phyloP scores from a whole-genome alignment of 37 sponge, comb jelly and placozoan genomes.

The Trichoplax adhaerens region DNA sequence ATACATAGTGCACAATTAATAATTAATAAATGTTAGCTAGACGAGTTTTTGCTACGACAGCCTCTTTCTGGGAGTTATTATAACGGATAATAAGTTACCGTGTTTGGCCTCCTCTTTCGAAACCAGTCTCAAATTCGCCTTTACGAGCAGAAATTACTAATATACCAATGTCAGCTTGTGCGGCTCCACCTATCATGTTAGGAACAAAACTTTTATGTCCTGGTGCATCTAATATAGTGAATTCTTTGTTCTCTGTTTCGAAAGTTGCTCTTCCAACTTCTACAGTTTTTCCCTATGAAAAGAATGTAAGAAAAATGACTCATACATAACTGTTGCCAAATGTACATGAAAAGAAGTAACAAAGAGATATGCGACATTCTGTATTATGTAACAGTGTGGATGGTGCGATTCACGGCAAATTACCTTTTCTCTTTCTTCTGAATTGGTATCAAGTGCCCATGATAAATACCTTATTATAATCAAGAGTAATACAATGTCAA shows the following conservation, averaged over 20 bases:
- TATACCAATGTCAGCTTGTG: slow-evolving; percentile 91
- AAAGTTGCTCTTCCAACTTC: slow-evolving; percentile 90
- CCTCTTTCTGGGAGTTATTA: too few species aligned
- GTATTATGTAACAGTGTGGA: too few species aligned
- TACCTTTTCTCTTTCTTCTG: slow-evolving; percentile 91
- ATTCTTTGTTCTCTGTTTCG: slow-evolving; percentile 89
- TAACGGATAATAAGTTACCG: slow-evolving; percentile 19
- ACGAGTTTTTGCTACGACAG: too few species aligned
- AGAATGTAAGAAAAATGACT: too few species aligned
- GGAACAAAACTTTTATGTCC: slow-evolving; percentile 96
- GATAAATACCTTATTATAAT: slow-evolving; percentile 51
- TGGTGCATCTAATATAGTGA: slow-evolving; percentile 93
- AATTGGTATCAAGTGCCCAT: slow-evolving; percentile 97
- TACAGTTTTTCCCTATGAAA: slow-evolving; percentile 83
- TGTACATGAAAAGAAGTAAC: too few species aligned
- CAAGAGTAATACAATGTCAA: too few species aligned
- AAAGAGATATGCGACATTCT: too few species aligned
- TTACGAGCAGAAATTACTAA: slow-evolving; percentile 89
- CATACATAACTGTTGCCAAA: too few species aligned
- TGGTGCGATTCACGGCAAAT: too few species aligned
- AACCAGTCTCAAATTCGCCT: slow-evolving; percentile 99
- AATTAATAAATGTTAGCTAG: not conserved
- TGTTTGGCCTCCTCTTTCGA: slow-evolving; percentile 92
- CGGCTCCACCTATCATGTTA: slow-evolving; percentile 96
- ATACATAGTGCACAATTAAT: not conserved